These are phyloP conservation scores for Prionailurus viverrinus DNA, from an alignment of 2,113 vertebrate species.

Conservation along the genomic window DNA sequence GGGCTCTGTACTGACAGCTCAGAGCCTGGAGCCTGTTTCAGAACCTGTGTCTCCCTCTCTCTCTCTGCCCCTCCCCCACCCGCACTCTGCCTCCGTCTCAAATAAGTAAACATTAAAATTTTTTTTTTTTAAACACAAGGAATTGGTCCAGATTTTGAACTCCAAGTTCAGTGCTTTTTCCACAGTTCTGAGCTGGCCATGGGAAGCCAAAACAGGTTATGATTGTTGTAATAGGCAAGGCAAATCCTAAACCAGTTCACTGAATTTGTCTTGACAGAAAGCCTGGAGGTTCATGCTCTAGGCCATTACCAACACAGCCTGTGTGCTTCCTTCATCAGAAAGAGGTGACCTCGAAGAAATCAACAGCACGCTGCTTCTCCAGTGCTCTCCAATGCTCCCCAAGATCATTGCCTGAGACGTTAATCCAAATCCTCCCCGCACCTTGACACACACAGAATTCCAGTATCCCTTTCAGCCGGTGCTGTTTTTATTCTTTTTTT, in stretches of 20 bases:
- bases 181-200: neutral
- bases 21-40: no score
- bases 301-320: neutral
- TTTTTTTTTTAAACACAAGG: neutral
- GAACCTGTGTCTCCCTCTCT: no score
- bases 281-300: neutral
- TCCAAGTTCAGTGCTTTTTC: neutral
- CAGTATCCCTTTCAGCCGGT: neutral
- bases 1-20: no score
- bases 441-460: neutral
- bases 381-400: accelerated
- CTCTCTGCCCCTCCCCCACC: no score
- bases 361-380: neutral
- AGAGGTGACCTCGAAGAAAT: neutral
- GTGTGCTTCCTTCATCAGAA: neutral
- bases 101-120: neutral
- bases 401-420: neutral
- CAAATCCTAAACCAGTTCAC: neutral
- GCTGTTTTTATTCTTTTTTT: neutral
- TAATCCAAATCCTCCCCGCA: neutral
- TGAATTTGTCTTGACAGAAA: neutral
- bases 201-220: neutral
- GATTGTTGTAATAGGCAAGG: neutral
- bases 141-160: neutral
- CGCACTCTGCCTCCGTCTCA: no score